A percentile compares a stretch with the other conserved stretches of the same genome.
phyloP scores from a whole-genome alignment of 2,797 vertebrate genomes.

The Falco biarmicus region DNA sequence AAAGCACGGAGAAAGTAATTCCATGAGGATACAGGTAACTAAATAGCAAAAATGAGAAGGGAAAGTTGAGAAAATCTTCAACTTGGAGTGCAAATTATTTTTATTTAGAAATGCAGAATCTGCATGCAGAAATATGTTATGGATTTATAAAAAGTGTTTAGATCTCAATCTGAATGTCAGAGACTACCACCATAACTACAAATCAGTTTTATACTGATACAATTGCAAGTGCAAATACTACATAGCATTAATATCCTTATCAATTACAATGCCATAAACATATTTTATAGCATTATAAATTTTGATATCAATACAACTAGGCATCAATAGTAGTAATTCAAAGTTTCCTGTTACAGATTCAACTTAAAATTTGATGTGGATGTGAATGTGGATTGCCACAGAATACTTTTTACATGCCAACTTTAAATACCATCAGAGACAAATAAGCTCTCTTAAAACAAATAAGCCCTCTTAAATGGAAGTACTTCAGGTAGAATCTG shows the following conservation, averaged over 20 bases:
- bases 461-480: background rate
- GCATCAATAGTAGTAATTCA: conserved; percentile 57
- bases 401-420: background rate
- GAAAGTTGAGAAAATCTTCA: background rate
- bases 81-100: background rate
- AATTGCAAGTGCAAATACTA: conserved; percentile 31
- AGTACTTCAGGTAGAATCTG: background rate
- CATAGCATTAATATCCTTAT: conserved; percentile 53
- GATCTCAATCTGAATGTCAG: conserved; percentile 2
- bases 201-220: conserved; percentile 50
- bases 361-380: background rate
- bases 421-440: background rate
- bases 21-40: background rate
- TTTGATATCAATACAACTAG: conserved; percentile 54
- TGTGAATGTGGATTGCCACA: background rate
- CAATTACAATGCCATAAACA: conserved; percentile 58
- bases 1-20: background rate
- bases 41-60: background rate
- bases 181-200: conserved; percentile 16
- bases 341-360: conserved; percentile 34
- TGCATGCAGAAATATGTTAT: background rate
- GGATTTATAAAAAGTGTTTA: conserved; percentile 1
- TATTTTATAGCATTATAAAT: conserved; percentile 55
- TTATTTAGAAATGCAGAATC: conserved; percentile 25
- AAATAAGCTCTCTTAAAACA: background rate